These are phyloP conservation scores for Oplegnathus fasciatus DNA, from an alignment of 2,113 vertebrate genomes.

Conservation along the genomic window DNA sequence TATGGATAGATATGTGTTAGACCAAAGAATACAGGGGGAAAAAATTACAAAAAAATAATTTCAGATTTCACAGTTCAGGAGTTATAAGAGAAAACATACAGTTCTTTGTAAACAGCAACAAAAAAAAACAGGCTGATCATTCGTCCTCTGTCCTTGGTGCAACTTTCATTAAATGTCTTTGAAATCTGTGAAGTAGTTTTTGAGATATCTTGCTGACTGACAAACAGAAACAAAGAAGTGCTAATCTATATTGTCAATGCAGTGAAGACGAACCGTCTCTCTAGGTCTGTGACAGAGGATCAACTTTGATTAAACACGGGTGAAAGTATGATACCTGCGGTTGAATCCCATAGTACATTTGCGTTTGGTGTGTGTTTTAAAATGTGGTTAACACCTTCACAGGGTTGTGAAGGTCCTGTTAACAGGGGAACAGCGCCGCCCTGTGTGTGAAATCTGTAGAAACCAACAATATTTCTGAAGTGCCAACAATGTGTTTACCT, in stretches of 20 bases:
- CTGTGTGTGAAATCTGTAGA: conserved; percentile 43
- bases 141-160: not conserved
- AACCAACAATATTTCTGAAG: not conserved
- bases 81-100: not conserved
- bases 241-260: not conserved
- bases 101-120: not conserved
- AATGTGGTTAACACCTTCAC: not conserved
- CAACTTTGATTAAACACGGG: not conserved
- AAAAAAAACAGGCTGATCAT: too few species aligned
- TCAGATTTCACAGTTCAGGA: not conserved
- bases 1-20: not conserved
- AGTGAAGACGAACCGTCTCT: not conserved
- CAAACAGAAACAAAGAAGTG: not conserved
- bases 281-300: not conserved
- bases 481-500: not conserved
- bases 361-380: not conserved
- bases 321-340: conserved; percentile 17
- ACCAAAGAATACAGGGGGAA: not conserved
- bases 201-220: not conserved
- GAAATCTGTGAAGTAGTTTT: not conserved
- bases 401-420: not conserved
- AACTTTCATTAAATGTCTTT: not conserved
- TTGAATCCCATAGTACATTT: not conserved
- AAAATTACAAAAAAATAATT: not conserved
- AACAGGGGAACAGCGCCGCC: conserved; percentile 50